Evolutionary conservation across 2,113 vertebrate species (phyloP), one percentile per base, ranked within the genome.

Genomic region (Ornithorhynchus anatinus): DNA sequence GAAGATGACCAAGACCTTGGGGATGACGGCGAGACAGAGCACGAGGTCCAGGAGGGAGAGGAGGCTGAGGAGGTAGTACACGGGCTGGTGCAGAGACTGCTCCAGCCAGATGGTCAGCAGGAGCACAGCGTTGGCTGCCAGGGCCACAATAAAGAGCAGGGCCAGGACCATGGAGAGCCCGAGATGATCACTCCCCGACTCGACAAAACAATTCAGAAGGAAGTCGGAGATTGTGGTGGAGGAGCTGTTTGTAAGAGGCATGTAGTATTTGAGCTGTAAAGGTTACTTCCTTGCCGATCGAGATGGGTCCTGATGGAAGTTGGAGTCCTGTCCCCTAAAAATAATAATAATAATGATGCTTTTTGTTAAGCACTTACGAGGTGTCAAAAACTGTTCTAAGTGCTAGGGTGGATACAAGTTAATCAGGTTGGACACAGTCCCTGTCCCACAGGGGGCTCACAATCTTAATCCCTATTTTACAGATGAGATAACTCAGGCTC

Each of bases 31-130:
- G 37, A 84, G 74, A 9, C 79, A 86, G 38, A 84, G 10, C 15
- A 79, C 51, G 0, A 80, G 45, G 27, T 85, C 82, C n/a, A 87
- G 27, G 4, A 81, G 9, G 4, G 80, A 78, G 3, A 87, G 72
- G 0, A 79, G 35, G 27, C 80, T 69, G 42, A 85, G 80, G 17
- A 86, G 17, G 31, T 79, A 84, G 43, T 84, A 84, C 81, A 86
- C 59, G 50, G 80, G 84, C 3, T 72, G 8, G 0, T 82, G 71
- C 20, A 84, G 53, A 39, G 70, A 52, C 4, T 27, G 4, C 10
- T 84, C 84, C 54, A 75, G 31, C 22, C 22, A 0, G 35, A 85
- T 71, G 3, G 69, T 79, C 31, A 67, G 23, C 4, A 84, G 36
- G 1, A 86, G 74, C 2, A 19, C 33, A 3, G 7, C 10, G 2